Percentiles rank a stretch among this genome's conserved stretches.
phyloP scores from a whole-genome alignment of 2,888 invertebrate genomes.

The Opisthograptis luteolata region DNA sequence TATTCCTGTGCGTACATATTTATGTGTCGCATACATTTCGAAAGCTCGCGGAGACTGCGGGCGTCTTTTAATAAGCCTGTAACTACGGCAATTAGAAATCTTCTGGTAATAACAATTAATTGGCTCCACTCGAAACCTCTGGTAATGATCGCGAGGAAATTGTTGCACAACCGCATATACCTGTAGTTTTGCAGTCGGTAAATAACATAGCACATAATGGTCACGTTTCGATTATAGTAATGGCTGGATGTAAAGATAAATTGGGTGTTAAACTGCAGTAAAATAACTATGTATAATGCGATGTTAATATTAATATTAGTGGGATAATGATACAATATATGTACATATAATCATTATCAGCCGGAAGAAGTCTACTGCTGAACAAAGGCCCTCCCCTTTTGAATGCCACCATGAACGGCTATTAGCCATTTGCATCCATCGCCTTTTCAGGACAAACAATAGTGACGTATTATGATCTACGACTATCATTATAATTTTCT shows the following conservation, averaged over 20 bases:
- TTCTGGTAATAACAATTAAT: conserved; percentile 46
- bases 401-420: no score
- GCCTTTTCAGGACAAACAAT: no score
- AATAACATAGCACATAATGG: conserved; percentile 25
- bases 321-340: not conserved
- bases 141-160: conserved; percentile 37
- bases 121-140: conserved; percentile 30
- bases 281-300: not conserved
- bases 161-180: conserved; percentile 22
- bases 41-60: conserved; percentile 33
- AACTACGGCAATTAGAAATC: conserved; percentile 41
- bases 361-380: no score
- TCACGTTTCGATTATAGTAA: conserved; percentile 41
- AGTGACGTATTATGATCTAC: no score
- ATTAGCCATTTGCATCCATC: no score
- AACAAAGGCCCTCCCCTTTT: no score
- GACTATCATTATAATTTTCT: no score
- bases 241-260: conserved; percentile 23
- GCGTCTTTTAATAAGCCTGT: conserved; percentile 39
- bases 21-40: conserved; percentile 50
- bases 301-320: not conserved
- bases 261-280: conserved; percentile 14
- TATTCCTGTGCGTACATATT: conserved; percentile 54
- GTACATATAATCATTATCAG: no score
- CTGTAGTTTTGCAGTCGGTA: conserved; percentile 20